Conservation (phyloP, 2,797 vertebrate genomes). For the Heterohyrax brucei region DNA sequence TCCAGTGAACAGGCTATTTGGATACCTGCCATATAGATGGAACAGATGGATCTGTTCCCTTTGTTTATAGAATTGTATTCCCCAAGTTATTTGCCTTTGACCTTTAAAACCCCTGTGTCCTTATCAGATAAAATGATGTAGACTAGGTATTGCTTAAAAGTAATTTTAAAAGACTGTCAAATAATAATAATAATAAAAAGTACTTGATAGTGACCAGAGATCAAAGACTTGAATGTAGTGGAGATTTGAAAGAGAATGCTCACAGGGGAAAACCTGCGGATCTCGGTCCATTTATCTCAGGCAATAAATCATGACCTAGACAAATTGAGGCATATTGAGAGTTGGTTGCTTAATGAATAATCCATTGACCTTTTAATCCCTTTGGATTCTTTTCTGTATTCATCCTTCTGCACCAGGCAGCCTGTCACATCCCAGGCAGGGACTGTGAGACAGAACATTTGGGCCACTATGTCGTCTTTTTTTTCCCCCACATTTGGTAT, state of each 20-base stretch:
- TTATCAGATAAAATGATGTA: constrained; percentile 74
- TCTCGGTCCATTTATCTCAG: constrained; percentile 69
- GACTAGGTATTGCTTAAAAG: constrained; percentile 69
- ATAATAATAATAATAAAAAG: constrained; percentile 55
- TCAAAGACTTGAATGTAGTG: constrained; percentile 62
- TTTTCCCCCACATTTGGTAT: not conserved
- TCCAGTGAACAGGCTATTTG: constrained; percentile 48
- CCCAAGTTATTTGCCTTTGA: constrained; percentile 77
- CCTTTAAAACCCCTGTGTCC: constrained; percentile 77
- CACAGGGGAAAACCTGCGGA: constrained; percentile 66
- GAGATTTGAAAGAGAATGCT: constrained; percentile 64
- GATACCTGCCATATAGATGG: constrained; percentile 35
- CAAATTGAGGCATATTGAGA: constrained; percentile 86
- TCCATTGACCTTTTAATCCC: constrained; percentile 84
- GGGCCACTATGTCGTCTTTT: not conserved
- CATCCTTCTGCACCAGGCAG: constrained; percentile 65
- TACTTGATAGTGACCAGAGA: constrained; percentile 37
- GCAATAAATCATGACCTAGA: constrained; percentile 85
- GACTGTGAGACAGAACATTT: not conserved
- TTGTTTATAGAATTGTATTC: constrained; percentile 76
- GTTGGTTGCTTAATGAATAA: constrained; percentile 85
- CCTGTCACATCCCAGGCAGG: constrained; percentile 60
- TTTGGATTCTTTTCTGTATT: constrained; percentile 75
- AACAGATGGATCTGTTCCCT: constrained; percentile 67
- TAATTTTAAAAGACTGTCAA: constrained; percentile 78